Evolutionary conservation across 2,888 invertebrate species (phyloP), one percentile per base, ranked within the genome.

Genomic region (Spilosoma lubricipeda): DNA sequence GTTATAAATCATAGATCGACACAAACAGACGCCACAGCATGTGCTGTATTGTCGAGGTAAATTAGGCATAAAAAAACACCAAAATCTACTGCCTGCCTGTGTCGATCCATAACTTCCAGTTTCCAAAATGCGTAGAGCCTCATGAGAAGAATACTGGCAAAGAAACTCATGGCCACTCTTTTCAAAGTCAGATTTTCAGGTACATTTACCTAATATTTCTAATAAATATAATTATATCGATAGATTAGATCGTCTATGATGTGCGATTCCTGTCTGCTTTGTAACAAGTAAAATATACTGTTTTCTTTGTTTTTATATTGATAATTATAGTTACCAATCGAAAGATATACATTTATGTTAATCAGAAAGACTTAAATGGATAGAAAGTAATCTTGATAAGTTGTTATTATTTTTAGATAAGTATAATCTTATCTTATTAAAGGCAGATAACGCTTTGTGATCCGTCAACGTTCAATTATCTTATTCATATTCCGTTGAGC

Each of bases 401-500:
- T 52, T 66, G 39, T 66, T 39, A n/a, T 15, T 45, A 45, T 39
- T 39, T 66, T 39, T 20, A 39, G n/a, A 66, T 66, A 66, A 39
- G 66, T 45, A 45, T 45, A 45, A 45, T 45, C 8, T 67, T n/a
- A 42, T 42, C 23, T 2, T 23, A 23, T 7, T 9, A 7, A 52
- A 52, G 52, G 20, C 8, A 52, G 20, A 52, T 23, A 52, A 30
- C 48, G 30, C 33, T 67, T 33, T 15, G 48, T 33, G 30, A 45
- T 67, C 45, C 18, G 8, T 30, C 20, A 30, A 27, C 67, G 39
- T 56, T 66, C 45, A 42, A 39, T 52, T 36, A 67, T 63, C 45
- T 42, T 70, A 74, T 71, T 74, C 36, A 30, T 27, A 67, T 71
- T 59, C 48, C 9, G 63, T 56, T 52, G 59, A 73, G 71, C 30